These are phyloP conservation scores for Rhyacophila brunnea DNA, from an alignment of 1,140 invertebrate genomes.

Conservation along the genomic window DNA sequence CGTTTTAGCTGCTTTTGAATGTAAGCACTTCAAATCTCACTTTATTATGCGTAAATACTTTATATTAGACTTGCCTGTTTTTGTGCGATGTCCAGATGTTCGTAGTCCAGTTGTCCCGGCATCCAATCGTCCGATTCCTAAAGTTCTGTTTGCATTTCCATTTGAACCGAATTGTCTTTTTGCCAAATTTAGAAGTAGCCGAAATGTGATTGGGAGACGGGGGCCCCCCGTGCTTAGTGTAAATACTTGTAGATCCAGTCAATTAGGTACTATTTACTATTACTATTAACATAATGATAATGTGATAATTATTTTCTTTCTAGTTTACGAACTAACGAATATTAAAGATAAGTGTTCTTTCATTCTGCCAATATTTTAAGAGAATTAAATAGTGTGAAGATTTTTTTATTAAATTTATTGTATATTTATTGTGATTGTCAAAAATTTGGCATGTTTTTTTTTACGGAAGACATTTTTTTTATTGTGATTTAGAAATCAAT, in stretches of 20 bases:
- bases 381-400: not conserved
- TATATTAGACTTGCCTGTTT: too few relatives aligned
- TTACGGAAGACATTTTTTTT: too few relatives aligned
- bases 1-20: too few relatives aligned
- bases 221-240: not conserved
- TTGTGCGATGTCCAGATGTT: too few relatives aligned
- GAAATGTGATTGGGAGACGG: not conserved
- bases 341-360: not conserved
- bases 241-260: slow-evolving; percentile 29
- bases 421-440: not conserved
- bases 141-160: not conserved
- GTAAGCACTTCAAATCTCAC: too few relatives aligned
- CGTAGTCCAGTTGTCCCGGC: too few relatives aligned
- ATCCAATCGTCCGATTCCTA: too few relatives aligned
- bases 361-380: not conserved
- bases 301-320: slow-evolving; percentile 32
- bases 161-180: not conserved
- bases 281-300: slow-evolving; percentile 9
- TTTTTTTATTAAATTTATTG: not conserved
- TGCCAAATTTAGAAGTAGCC: slow-evolving; percentile 7
- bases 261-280: slow-evolving; percentile 28
- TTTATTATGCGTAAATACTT: too few relatives aligned
- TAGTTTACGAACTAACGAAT: slow-evolving; percentile 13
- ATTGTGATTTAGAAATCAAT: too few relatives aligned
- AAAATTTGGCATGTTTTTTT: not conserved